These are phyloP conservation scores for Enchytraeus crypticus DNA, from an alignment of 2,888 invertebrate genomes.

Conservation along the genomic window DNA sequence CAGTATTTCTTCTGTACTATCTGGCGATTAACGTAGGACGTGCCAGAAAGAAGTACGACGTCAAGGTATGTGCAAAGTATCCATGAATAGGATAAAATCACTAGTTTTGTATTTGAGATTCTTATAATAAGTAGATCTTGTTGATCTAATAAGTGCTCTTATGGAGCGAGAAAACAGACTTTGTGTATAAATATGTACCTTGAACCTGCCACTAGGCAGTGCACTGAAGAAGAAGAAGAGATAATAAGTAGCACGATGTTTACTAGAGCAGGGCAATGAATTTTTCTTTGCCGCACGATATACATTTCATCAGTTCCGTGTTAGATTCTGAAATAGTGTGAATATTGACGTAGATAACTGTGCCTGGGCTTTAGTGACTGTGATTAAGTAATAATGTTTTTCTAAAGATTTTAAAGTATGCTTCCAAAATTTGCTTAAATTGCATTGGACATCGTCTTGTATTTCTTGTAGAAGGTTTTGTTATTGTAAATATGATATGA, in stretches of 20 bases:
- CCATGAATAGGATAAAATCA: not conserved
- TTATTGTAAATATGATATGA: not conserved
- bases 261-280: not conserved
- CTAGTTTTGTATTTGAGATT: not conserved
- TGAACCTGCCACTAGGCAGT: too few relatives aligned
- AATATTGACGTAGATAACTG: too few relatives aligned
- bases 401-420: not conserved
- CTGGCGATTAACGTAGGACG: slow-evolving; percentile 43
- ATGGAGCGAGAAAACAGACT: too few relatives aligned
- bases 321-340: not conserved
- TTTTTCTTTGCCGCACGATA: not conserved
- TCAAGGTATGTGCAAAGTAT: slow-evolving; percentile 22
- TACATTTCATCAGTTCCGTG: not conserved
- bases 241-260: not conserved
- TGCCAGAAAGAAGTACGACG: slow-evolving; percentile 43
- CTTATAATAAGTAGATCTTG: too few relatives aligned
- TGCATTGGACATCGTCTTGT: not conserved
- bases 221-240: too few relatives aligned
- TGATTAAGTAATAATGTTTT: not conserved
- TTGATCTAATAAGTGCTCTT: too few relatives aligned
- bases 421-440: not conserved
- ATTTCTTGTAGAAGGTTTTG: not conserved
- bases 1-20: slow-evolving; percentile 43
- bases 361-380: too few relatives aligned
- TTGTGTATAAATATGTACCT: too few relatives aligned